Base-by-base conservation (phyloP, 2,888 invertebrate genomes). In the Trichogramma evanescens region DNA sequence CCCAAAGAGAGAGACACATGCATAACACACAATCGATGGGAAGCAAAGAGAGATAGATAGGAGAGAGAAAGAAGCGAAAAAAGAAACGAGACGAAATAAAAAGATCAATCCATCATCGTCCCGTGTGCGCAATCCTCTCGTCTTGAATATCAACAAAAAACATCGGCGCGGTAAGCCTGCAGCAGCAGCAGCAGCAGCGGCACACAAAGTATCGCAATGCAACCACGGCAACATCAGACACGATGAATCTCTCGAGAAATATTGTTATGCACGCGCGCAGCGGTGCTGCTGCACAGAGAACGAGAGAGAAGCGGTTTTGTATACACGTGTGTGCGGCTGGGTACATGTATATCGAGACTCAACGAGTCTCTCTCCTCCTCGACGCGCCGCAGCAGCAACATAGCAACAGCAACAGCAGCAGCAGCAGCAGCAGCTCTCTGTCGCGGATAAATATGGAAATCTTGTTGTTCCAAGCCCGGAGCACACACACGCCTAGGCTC, bases 391-490 rank as follows among this genome's bases (percentile, higher is more conserved):
- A 43, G 40, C 39, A 26, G n/a, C 53, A 26, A 7, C 52, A n/a
- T n/a, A n/a, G n/a, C n/a, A n/a, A n/a, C n/a, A n/a, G n/a, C n/a
- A n/a, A 52, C 51, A 45, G 39, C 56, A 43, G 9, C 53, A 6
- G 13, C 42, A 4, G 6, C 5, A 4, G 42, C 41, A 57, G 65
- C 64, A 26, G 26, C 26, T 26, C 26, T 26, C 26, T 26, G 64
- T 63, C 63, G 62, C 63, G 68, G 69, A 70, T 73, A 73, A 73
- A 72, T 71, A 71, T 71, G 69, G 70, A 71, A 72, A 73, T 74
- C 71, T 72, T 72, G 73, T 74, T 72, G 72, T 70, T 71, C 68
- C 69, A 67, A 62, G 66, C 63, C 7, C n/a, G 49, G 49, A 6
- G n/a, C 13, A 26, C 26, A 26, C 26, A 26, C 26, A 2, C 26